These are phyloP conservation scores for Chlorodrepanis virens DNA, from an alignment of 2,113 vertebrate species.

Conservation along the genomic window DNA sequence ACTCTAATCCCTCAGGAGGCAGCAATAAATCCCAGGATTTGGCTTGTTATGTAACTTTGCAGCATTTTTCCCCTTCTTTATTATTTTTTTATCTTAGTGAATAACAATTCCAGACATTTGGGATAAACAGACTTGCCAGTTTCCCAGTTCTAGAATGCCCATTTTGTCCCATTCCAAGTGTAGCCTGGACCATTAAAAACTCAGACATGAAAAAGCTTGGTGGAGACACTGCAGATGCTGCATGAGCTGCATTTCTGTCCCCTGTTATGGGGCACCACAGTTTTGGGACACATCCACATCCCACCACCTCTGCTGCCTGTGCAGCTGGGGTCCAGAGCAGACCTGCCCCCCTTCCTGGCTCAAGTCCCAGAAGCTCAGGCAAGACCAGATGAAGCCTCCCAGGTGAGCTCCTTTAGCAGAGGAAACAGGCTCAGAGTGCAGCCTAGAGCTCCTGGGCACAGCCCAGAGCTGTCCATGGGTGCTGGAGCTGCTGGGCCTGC, in stretches of 20 bases:
- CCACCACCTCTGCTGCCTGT: not conserved
- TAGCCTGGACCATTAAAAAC: not conserved
- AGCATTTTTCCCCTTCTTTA: not conserved
- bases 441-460: not conserved
- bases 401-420: not conserved
- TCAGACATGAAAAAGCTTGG: not conserved
- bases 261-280: fast-evolving
- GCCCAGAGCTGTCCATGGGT: not conserved
- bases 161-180: not conserved
- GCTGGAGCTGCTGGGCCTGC: not conserved
- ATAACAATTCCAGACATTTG: not conserved
- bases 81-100: not conserved
- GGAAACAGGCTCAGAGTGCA: not conserved
- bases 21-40: constrained; percentile 33
- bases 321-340: not conserved
- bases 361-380: not conserved
- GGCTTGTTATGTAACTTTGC: not conserved
- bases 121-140: not conserved
- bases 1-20: constrained; percentile 2
- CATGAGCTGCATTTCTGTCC: not conserved
- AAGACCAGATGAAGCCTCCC: not conserved
- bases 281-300: not conserved
- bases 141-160: not conserved
- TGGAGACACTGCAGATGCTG: not conserved
- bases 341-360: fast-evolving